A percentile compares a stretch with the other conserved stretches of the same genome.
phyloP scores from a whole-genome alignment of 2,797 vertebrate genomes.

The Peromyscus melanophrys region DNA sequence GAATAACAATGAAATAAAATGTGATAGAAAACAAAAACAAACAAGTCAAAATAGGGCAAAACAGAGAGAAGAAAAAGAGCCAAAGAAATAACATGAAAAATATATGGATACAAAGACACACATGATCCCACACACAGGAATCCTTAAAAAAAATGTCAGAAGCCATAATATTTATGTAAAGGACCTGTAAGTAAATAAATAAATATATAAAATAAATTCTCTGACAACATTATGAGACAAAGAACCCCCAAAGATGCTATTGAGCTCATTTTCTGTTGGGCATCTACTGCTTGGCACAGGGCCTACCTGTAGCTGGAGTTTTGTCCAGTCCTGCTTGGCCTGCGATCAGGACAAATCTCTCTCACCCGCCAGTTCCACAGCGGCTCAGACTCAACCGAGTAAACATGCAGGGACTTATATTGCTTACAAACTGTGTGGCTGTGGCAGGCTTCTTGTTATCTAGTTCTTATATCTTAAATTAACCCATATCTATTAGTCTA shows the following conservation, averaged over 20 bases:
- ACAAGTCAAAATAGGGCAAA: not conserved
- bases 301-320: no score
- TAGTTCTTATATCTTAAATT: no score
- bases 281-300: not conserved
- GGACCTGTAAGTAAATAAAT: not conserved
- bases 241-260: not conserved
- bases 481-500: no score
- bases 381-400: no score
- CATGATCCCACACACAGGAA: not conserved
- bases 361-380: no score
- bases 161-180: not conserved
- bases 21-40: not conserved
- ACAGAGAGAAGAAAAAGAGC: not conserved
- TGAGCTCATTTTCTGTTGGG: not conserved
- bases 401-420: no score
- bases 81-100: not conserved
- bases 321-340: no score
- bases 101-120: not conserved
- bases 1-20: no score
- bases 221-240: not conserved
- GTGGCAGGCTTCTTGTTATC: no score
- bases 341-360: no score
- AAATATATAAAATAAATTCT: not conserved
- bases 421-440: no score
- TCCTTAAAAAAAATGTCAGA: not conserved